Base-by-base conservation (phyloP, 2,797 vertebrate genomes). In the Sciaenops ocellatus region DNA sequence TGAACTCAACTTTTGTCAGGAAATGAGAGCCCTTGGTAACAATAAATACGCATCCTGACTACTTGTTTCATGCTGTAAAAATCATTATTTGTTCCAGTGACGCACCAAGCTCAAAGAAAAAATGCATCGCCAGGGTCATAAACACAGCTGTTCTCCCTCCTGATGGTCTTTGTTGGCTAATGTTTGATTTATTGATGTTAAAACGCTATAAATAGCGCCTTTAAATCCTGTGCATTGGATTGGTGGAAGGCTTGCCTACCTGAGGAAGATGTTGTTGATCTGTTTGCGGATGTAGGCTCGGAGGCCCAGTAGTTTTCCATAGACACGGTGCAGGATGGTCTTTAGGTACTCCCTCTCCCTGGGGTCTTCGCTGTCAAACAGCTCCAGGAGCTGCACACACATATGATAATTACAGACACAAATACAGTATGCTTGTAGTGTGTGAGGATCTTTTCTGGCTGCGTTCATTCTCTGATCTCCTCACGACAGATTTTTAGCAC, bases 251-350 rank as follows among this genome's bases (percentile, higher is more conserved):
- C 20, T 9, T 48, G 78, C 24, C 26, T 22, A 98, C 97, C 96
- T 96, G 91, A 98, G 96, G 89, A 98, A 98, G 93, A 98, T 98
- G 91, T 98, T 97, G 95, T 97, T 98, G 93, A 97, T 98, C 87
- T 98, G 97, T 90, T 98, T 98, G 88, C 97, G 97, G 90, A 98
- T 98, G 80, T 97, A 98, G 34, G 97, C 97, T 75, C 97, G 94
- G 55, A 98, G 95, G 60, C 97, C 97, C 89, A 98, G 95, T 87
- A 98, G 96, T 91, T 98, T 98, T 91, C 97, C 97, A 7, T 98
- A 98, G 75, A 98, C 97, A 13, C 97, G 96, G 90, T 98, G 97
- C 69, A 98, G 95, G 85, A 98, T 97, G 87, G 97, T 98, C 95
- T 98, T 98, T 80, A 98, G 94, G 92, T 97, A 98, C 91, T 98